Evolutionary conservation across 2,797 vertebrate species (phyloP), one percentile per base, ranked within the genome.

Genomic region (Diplodus sargus): DNA sequence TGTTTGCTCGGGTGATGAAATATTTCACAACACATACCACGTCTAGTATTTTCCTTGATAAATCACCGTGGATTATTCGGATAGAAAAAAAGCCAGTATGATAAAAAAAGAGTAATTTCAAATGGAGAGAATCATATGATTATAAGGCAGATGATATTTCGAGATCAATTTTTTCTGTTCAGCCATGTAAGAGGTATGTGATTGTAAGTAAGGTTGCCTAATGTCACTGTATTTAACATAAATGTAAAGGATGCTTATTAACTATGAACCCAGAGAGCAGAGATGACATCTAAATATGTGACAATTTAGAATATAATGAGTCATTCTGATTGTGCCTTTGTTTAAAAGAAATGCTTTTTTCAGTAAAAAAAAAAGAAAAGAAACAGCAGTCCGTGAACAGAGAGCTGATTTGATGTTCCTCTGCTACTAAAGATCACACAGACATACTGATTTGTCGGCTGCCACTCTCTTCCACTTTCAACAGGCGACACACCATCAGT

Each of bases 401-500:
- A 53, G 23, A 6, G 23, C 66, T 63, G 71, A 64, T 77, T 74
- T 81, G 67, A 70, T 76, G 60, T 57, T 57, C 23, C 23, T 39
- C 53, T 28, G 48, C 51, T 57, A 25, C 16, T 57, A 53, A 60
- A 74, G 18, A 49, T 68, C 58, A 69, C 48, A 47, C 53, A 61
- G 39, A 43, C 43, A n/a, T 69, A 18, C 63, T 65, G 77, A 74
- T 85, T 81, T 81, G 70, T 89, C 66, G 58, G 23, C 78, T 79
- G 72, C 25, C 59, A 57, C 54, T 76, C 42, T 74, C 30, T 68
- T 23, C 57, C 71, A 61, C 75, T 74, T 81, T 82, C 59, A 76
- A 68, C 52, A 39, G 25, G 20, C 64, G 43, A 76, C 64, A 76
- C 76, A 65, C 71, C 77, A 74, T 81, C 80, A 65, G 60, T 77